Percentiles rank a stretch among this genome's conserved stretches.
phyloP scores from a whole-genome alignment of 2,888 invertebrate species.

The Amblyjoppa fuscipennis region DNA sequence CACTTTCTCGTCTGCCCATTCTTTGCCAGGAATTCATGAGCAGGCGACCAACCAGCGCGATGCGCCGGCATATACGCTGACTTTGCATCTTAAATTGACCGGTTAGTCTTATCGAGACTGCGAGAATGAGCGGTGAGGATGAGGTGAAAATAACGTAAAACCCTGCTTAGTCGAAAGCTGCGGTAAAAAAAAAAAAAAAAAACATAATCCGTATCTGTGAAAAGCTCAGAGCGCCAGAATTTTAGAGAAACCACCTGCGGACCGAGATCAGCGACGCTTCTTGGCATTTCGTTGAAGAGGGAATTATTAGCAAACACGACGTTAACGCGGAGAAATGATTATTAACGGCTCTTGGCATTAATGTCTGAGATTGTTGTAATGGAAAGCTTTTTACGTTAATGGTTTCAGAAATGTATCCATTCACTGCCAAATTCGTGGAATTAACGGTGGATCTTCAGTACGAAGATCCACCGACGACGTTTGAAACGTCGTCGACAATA shows the following conservation, averaged over 20 bases:
- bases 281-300: background rate
- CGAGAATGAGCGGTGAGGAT: background rate
- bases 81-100: constrained; percentile 7
- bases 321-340: background rate
- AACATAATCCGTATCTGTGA: background rate
- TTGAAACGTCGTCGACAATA: too few relatives aligned
- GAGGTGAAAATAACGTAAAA: background rate
- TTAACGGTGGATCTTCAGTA: too few relatives aligned
- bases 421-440: too few relatives aligned
- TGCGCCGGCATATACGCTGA: background rate
- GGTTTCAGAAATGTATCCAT: too few relatives aligned
- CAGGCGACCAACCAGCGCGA: constrained; percentile 6
- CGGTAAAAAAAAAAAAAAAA: background rate
- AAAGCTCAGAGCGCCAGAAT: background rate
- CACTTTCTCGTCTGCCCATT: constrained; percentile 9
- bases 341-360: background rate
- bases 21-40: constrained; percentile 40
- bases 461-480: too few relatives aligned
- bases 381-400: background rate
- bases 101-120: background rate
- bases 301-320: background rate
- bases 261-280: background rate
- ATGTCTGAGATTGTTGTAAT: background rate
- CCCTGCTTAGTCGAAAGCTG: background rate
- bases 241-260: background rate